These are phyloP conservation scores for Anas platyrhynchos DNA, from an alignment of 2,113 vertebrate species.

Conservation along the genomic window DNA sequence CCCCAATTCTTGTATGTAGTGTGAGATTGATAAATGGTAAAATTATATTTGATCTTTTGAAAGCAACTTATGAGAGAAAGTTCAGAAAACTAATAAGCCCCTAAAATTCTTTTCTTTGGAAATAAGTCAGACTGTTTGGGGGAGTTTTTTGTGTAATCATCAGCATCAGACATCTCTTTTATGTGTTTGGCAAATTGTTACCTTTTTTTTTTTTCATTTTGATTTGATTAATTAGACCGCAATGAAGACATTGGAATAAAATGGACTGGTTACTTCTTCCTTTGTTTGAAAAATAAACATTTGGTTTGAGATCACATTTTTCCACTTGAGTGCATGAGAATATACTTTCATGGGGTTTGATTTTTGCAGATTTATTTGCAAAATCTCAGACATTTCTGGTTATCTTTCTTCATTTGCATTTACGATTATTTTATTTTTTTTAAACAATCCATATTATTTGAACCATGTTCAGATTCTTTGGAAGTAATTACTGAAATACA, in stretches of 20 bases:
- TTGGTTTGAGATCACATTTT: slow-evolving; percentile 65
- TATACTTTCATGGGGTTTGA: slow-evolving; percentile 28
- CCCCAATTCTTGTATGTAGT: background rate
- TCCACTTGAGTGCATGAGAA: slow-evolving; percentile 44
- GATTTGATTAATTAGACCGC: slow-evolving; percentile 77
- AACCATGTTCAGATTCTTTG: background rate
- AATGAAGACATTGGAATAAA: slow-evolving; percentile 68
- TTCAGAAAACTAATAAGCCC: slow-evolving; percentile 34
- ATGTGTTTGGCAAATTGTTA: slow-evolving; percentile 69
- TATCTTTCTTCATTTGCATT: background rate
- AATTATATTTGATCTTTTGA: slow-evolving; percentile 41
- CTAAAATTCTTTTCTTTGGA: slow-evolving; percentile 9
- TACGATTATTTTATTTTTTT: background rate
- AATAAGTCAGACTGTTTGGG: slow-evolving; percentile 37
- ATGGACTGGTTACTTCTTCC: slow-evolving; percentile 61
- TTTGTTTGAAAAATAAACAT: slow-evolving; percentile 76
- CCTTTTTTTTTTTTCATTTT: slow-evolving; percentile 56
- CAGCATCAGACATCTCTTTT: slow-evolving; percentile 71
- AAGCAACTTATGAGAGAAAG: slow-evolving; percentile 29
- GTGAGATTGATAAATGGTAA: background rate
- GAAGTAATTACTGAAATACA: background rate
- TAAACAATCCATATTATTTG: background rate
- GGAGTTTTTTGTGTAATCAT: slow-evolving; percentile 70
- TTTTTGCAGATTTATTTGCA: slow-evolving; percentile 42
- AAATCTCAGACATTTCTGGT: background rate